Evolutionary conservation across 1,140 invertebrate genomes (phyloP), one percentile per base, ranked within the genome.

Genomic region (Galendromus occidentalis): DNA sequence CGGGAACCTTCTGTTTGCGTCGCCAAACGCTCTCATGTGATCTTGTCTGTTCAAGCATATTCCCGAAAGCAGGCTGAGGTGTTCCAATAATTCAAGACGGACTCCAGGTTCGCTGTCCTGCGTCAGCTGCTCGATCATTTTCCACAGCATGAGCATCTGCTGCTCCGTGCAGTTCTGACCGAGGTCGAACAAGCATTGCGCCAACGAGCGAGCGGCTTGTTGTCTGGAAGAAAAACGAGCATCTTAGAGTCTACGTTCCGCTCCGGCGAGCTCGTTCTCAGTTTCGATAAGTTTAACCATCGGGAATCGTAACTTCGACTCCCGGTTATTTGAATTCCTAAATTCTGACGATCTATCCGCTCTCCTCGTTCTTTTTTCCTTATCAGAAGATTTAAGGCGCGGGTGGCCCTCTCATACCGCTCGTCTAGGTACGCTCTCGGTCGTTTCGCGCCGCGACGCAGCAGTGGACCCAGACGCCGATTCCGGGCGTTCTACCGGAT

Each of bases 71-170:
- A 59, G 51, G 9, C 51, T 59, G 25, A 59, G 22, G 25, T 59
- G 51, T 9, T 59, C 51, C 17, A 59, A 22, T 20, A 59, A 22
- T 59, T 59, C 51, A 59, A 59, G 51, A 33, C 51, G 51, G 51
- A 59, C 51, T 25, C 33, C 33, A 5, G 14, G 51, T 33, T 59
- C 51, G 20, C 25, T 29, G 22, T 59, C 51, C 25, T 14, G 51
- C 20, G 51, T 25, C 17, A 59, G 20, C 22, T 29, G 51, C 14
- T 59, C 51, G 51, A 59, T 59, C 51, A 59, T 33, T 22, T 59
- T 59, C 22, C 51, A 25, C 33, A 59, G 25, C 51, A 29, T 25
- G 14, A 29, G 14, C 51, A 59, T 59, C 22, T 59, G 51, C 51
- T 59, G 51, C 33, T 59, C 51, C 22, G 51, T 59, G 51, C 51